Conservation (phyloP, 1,140 invertebrate species). For the Neodiprion lecontei region DNA sequence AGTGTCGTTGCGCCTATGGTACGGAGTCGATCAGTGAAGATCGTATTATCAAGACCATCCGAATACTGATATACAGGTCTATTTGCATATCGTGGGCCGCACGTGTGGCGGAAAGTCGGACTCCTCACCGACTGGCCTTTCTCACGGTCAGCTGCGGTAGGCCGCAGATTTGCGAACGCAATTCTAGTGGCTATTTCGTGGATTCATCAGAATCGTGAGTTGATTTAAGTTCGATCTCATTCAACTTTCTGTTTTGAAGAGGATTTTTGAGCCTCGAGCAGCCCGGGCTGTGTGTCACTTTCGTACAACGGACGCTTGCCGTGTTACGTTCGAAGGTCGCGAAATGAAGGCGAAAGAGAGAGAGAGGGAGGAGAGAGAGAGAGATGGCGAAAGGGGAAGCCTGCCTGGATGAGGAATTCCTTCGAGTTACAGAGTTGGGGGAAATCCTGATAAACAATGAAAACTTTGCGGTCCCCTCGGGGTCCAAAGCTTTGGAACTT, state of each 20-base stretch:
- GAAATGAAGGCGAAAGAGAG: background rate
- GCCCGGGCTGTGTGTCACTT: too few species aligned
- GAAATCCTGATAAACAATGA: conserved; percentile 11
- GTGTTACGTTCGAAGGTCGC: background rate
- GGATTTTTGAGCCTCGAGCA: background rate
- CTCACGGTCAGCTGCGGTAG: background rate
- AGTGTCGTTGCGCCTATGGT: too few species aligned
- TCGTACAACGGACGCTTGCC: background rate
- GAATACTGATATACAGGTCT: background rate
- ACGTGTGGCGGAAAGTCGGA: background rate
- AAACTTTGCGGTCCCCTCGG: conserved; percentile 12
- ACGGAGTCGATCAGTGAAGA: too few species aligned
- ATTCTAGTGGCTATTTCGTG: background rate
- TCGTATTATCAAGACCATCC: too few species aligned
- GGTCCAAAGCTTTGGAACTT: conserved; percentile 4
- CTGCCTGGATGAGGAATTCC: background rate
- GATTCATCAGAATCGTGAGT: background rate
- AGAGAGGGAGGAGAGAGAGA: background rate
- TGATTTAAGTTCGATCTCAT: background rate
- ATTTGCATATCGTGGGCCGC: conserved; percentile 1
- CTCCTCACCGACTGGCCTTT: background rate
- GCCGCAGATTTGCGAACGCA: background rate
- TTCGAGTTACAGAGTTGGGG: background rate
- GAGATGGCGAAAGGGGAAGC: background rate
- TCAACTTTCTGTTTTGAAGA: background rate